Evolutionary conservation across 2,113 vertebrate species (phyloP).

Genomic region (Aegithalos caudatus): DNA sequence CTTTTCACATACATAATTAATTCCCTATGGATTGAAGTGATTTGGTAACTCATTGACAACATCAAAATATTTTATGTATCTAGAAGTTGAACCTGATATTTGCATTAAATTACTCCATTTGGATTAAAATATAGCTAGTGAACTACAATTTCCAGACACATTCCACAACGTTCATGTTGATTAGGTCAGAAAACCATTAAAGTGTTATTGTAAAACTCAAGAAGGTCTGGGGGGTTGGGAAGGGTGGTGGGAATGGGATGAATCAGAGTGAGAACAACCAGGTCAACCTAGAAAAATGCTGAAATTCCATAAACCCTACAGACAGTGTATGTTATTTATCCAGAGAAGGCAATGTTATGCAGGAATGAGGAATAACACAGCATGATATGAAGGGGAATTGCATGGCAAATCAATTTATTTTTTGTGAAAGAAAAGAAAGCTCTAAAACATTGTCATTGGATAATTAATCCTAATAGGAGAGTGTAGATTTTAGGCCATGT

Average conservation of each 20-base stretch:
- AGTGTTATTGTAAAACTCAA: background rate
- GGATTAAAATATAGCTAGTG: background rate
- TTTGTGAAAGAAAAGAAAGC: background rate
- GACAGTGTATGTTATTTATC: background rate
- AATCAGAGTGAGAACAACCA: background rate
- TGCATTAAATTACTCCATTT: background rate
- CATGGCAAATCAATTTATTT: background rate
- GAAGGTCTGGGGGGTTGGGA: background rate
- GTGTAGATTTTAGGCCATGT: background rate
- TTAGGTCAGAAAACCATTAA: background rate
- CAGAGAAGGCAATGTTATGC: background rate
- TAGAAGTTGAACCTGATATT: background rate
- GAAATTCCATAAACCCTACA: background rate
- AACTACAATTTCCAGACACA: background rate
- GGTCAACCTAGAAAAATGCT: background rate
- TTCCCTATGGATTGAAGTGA: background rate
- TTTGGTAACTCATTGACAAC: background rate
- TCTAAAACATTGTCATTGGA: background rate
- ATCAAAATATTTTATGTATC: background rate
- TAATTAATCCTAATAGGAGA: background rate
- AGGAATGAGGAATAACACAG: background rate
- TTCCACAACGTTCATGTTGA: background rate
- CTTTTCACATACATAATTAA: background rate
- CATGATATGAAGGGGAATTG: background rate
- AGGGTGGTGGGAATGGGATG: background rate